Evolutionary conservation across 2,113 vertebrate species (phyloP).

Genomic region (Sinocyclocheilus grahami): DNA sequence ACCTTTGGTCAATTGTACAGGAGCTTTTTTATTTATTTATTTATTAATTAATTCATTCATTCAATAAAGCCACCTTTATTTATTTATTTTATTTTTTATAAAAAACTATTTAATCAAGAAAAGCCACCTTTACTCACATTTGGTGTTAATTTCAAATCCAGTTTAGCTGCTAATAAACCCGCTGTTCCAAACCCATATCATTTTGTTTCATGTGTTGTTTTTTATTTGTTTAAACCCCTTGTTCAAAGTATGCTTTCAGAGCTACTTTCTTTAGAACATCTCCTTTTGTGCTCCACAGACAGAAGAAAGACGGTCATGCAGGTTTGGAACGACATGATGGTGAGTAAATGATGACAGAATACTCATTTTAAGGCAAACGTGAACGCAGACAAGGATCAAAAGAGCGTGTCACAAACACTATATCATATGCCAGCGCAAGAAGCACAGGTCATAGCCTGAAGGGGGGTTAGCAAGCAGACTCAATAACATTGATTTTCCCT

Average conservation of each 20-base stretch:
- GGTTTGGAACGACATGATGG: no score
- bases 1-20: no score
- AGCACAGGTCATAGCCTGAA: not conserved
- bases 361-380: not conserved
- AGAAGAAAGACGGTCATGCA: not conserved
- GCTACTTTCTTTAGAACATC: not conserved
- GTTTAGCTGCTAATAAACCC: no score
- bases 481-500: conserved; percentile 49
- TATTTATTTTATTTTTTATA: no score
- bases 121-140: no score
- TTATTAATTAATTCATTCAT: no score
- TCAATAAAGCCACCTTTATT: no score
- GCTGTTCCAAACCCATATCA: not conserved
- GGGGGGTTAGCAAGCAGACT: conserved; percentile 10
- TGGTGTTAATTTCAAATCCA: no score
- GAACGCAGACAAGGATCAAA: not conserved
- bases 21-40: no score
- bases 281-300: not conserved
- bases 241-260: not conserved
- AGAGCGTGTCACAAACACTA: conserved; percentile 8
- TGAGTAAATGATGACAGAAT: no score
- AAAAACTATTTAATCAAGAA: no score
- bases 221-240: not conserved
- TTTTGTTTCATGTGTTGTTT: not conserved
- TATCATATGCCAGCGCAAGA: conserved; percentile 26